phyloP scores from a whole-genome alignment of 2,888 invertebrate genomes.

The Agrotis clavis region DNA sequence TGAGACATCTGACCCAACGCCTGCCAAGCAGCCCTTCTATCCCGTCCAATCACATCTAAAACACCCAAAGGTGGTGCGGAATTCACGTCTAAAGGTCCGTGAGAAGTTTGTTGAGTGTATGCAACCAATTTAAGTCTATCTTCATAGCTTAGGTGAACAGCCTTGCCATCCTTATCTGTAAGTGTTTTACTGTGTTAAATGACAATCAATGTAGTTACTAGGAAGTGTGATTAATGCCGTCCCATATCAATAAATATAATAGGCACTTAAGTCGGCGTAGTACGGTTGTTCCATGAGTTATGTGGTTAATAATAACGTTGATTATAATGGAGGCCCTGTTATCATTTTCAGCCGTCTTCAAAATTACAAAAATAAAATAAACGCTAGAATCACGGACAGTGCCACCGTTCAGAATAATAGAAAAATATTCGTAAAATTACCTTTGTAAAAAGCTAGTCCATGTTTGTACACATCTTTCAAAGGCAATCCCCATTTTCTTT shows the following conservation, averaged over 20 bases:
- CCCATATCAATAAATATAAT: conserved; percentile 36
- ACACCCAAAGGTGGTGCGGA: conserved; percentile 96
- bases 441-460: conserved; percentile 98
- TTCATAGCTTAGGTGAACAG: conserved; percentile 97
- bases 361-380: conserved; percentile 8
- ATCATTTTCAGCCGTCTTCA: conserved; percentile 14
- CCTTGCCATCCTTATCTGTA: conserved; percentile 99
- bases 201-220: conserved; percentile 28
- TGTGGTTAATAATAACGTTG: conserved; percentile 26
- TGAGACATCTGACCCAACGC: conserved; percentile 96
- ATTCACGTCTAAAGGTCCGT: conserved; percentile 95
- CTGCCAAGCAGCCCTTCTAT: conserved; percentile 98
- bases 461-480: conserved; percentile 96
- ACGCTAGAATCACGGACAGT: background rate
- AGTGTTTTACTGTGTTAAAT: conserved; percentile 24
- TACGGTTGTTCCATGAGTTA: conserved; percentile 25
- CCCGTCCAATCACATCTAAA: conserved; percentile 98
- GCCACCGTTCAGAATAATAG: background rate
- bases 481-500: conserved; percentile 93
- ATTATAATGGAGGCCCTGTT: background rate
- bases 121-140: conserved; percentile 98
- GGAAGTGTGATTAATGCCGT: conserved; percentile 24
- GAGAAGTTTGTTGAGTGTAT: conserved; percentile 97
- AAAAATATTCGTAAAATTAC: conserved; percentile 87
- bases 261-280: conserved; percentile 22